A percentile compares a stretch with the other conserved stretches of the same genome.
These are phyloP conservation scores for Automeris io DNA, from an alignment of 2,888 invertebrate genomes.

Conservation along the genomic window DNA sequence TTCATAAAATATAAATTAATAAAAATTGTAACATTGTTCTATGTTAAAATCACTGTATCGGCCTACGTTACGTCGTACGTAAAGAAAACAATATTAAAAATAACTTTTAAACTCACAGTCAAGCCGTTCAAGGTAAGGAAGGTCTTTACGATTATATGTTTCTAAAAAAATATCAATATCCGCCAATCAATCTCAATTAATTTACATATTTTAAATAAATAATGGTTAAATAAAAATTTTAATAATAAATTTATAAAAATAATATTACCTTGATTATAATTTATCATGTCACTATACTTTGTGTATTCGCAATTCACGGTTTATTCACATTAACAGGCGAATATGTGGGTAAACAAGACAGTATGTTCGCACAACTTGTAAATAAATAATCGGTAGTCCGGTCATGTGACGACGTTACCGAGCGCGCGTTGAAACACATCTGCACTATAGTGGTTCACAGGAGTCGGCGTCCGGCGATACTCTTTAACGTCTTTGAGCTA, in stretches of 20 bases:
- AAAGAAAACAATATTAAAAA: conserved; percentile 36
- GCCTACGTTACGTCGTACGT: neutral
- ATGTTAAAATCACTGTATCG: neutral
- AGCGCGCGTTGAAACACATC: conserved; percentile 30
- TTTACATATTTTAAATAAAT: neutral
- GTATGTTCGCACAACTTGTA: conserved; percentile 2
- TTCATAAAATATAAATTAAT: too few relatives aligned
- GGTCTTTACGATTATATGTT: conserved; percentile 58
- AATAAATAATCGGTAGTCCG: conserved; percentile 14
- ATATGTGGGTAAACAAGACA: neutral
- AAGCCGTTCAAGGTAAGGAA: conserved; percentile 63
- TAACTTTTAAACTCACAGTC: conserved; percentile 57
- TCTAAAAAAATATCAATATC: conserved; percentile 66
- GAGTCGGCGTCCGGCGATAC: conserved; percentile 6
- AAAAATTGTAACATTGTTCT: conserved; percentile 1
- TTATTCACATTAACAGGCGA: neutral
- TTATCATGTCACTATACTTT: neutral
- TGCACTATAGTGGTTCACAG: conserved; percentile 11
- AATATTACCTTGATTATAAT: conserved; percentile 1
- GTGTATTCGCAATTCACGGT: neutral
- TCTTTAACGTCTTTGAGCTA: neutral
- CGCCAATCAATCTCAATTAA: conserved; percentile 10
- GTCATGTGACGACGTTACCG: conserved; percentile 23
- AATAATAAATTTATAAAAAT: conserved; percentile 6
- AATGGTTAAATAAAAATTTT: conserved; percentile 11